phyloP scores from a whole-genome alignment of 2,797 vertebrate species.

The Vultur gryphus region DNA sequence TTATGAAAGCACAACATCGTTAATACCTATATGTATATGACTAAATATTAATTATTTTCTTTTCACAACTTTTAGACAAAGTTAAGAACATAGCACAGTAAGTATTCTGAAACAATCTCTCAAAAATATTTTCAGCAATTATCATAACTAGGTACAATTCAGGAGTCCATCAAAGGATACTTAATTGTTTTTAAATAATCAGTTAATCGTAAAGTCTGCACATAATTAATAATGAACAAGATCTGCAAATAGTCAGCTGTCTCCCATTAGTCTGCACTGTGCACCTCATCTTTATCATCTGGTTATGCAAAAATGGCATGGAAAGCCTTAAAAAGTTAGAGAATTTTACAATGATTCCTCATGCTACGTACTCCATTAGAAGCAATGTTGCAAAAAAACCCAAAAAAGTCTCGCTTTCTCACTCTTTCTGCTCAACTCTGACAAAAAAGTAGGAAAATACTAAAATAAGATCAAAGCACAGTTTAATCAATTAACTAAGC shows the following conservation, averaged over 20 bases:
- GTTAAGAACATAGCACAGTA: background rate
- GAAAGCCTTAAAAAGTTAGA: background rate
- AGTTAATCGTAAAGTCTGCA: background rate
- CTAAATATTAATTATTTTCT: background rate
- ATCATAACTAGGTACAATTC: background rate
- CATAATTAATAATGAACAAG: background rate
- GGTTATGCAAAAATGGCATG: background rate
- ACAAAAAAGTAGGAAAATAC: constrained; percentile 10
- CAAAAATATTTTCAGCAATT: background rate
- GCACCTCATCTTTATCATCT: background rate
- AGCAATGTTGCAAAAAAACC: background rate
- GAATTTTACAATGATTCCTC: background rate
- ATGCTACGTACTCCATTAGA: background rate
- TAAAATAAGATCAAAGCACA: background rate
- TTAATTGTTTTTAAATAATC: background rate
- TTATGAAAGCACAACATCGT: background rate
- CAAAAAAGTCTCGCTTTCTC: background rate
- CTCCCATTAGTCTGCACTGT: background rate
- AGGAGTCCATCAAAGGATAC: background rate
- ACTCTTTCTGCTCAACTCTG: background rate
- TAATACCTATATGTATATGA: background rate
- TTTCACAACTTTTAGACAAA: background rate
- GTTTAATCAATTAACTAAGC: background rate
- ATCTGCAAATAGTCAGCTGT: background rate
- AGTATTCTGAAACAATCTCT: background rate